These are phyloP conservation scores for Oreortyx pictus DNA, from an alignment of 2,797 vertebrate species.

Conservation along the genomic window DNA sequence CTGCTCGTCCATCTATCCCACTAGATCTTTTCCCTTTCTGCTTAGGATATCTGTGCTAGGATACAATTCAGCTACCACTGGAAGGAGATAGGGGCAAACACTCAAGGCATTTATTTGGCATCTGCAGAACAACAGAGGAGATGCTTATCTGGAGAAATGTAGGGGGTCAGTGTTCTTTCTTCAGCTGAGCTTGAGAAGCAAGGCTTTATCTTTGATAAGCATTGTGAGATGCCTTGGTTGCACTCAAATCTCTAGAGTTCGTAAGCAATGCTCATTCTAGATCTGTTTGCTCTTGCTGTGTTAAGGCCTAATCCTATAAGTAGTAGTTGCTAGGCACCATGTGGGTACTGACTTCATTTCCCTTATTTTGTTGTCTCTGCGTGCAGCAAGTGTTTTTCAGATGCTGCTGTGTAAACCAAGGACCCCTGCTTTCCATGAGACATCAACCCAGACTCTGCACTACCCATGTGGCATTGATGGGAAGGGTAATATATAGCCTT, in stretches of 20 bases:
- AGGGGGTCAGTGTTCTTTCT: not conserved
- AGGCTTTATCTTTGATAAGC: not conserved
- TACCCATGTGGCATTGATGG: not conserved
- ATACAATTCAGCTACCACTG: not conserved
- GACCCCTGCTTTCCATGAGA: not conserved
- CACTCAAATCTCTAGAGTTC: not conserved
- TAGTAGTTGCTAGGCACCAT: not conserved
- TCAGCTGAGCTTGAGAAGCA: not conserved
- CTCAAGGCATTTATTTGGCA: not conserved
- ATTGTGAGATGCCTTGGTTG: not conserved
- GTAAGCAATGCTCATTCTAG: not conserved
- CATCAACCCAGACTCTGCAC: not conserved
- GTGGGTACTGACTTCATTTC: not conserved
- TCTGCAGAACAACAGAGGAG: not conserved
- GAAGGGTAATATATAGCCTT: not conserved
- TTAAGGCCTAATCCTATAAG: not conserved
- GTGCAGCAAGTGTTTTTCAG: conserved; percentile 9
- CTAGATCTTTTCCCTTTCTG: conserved; percentile 9
- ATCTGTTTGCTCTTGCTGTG: not conserved
- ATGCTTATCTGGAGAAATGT: not conserved
- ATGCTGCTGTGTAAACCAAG: not conserved
- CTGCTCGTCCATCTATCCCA: conserved; percentile 73
- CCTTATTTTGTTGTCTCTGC: not conserved
- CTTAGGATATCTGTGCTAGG: conserved; percentile 10
- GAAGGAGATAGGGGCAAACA: not conserved